Evolutionary conservation across 1,140 invertebrate species (phyloP), one percentile per base, ranked within the genome.

Genomic region (Bombus polaris): DNA sequence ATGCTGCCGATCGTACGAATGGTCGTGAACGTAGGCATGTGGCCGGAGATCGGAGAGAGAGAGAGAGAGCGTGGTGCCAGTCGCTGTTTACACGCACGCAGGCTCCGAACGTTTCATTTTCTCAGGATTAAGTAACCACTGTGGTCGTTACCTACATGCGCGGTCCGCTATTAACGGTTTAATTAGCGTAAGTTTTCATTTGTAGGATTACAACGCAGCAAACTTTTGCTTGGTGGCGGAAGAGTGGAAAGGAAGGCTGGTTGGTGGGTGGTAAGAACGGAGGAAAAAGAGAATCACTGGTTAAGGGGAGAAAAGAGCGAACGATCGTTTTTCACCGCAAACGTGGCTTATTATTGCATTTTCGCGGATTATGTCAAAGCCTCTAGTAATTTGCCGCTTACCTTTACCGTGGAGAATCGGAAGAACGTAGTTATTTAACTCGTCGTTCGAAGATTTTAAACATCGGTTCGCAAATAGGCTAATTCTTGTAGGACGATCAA

Each of bases 171-270:
- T 95, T 94, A 95, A 94, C 93, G 93, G 94, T 95, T 94, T 94
- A 95, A 94, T 94, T 94, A 95, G 94, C 93, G 93, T 94, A 95
- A 94, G 94, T 94, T 95, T 95, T 94, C 93, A 94, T 94, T 94
- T 93, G 92, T 85, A 89, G 93, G 92, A 95, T 94, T 95, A 94
- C 89, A 85, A 85, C 66, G 74, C 76, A 39, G 83, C 44, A 71
- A 78, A 75, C 77, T 88, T 87, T 80, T 10, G 47, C 59, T 3
- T 39, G 3, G 77, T 1, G 32, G 57, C 44, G 22, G 74, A 32
- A 66, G 82, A 81, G 82, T n/a, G 39, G 70, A 28, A 25, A 42
- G 8, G 44, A 74, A 3, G 57, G 62, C 44, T 78, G 59, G 90
- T 87, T 72, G 65, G 59, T 13, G 74, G 35, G 42, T 75, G 65